These are phyloP conservation scores for Norana najaformis DNA, from an alignment of 2,888 invertebrate genomes.

Conservation along the genomic window DNA sequence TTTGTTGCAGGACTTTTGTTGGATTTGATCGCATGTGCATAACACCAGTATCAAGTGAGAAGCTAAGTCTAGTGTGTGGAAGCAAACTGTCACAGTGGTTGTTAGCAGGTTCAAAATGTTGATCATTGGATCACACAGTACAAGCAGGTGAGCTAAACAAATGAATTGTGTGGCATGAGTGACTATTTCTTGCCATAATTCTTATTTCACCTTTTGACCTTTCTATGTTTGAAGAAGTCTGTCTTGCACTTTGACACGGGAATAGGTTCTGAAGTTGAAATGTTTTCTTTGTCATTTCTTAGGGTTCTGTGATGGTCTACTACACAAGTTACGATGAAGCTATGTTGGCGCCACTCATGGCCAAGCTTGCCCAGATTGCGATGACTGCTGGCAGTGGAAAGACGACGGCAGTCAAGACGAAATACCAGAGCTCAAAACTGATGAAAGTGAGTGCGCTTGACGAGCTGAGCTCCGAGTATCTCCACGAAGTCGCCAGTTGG, in stretches of 20 bases:
- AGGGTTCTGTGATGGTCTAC: slow-evolving; percentile 67
- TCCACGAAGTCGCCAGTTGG: slow-evolving; percentile 8
- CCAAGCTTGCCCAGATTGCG: slow-evolving; percentile 73
- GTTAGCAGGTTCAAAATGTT: background rate
- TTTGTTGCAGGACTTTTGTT: no score
- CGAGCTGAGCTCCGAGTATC: slow-evolving; percentile 32
- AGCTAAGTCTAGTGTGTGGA: background rate
- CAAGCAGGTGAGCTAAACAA: no score
- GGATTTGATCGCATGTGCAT: no score
- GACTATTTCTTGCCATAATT: background rate
- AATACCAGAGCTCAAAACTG: slow-evolving; percentile 63
- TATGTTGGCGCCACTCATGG: slow-evolving; percentile 73
- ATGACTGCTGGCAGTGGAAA: slow-evolving; percentile 73
- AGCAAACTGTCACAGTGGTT: background rate
- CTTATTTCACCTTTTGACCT: background rate
- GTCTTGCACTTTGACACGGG: no score
- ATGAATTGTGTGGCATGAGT: background rate
- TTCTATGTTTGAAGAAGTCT: background rate
- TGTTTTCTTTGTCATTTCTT: background rate
- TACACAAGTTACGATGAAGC: slow-evolving; percentile 77
- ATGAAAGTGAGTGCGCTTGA: slow-evolving; percentile 48
- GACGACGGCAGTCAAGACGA: slow-evolving; percentile 59
- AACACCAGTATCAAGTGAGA: background rate
- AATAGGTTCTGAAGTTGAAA: background rate
- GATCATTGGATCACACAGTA: no score